Conservation (phyloP, 2,797 vertebrate species). For the Lophius americanus region DNA sequence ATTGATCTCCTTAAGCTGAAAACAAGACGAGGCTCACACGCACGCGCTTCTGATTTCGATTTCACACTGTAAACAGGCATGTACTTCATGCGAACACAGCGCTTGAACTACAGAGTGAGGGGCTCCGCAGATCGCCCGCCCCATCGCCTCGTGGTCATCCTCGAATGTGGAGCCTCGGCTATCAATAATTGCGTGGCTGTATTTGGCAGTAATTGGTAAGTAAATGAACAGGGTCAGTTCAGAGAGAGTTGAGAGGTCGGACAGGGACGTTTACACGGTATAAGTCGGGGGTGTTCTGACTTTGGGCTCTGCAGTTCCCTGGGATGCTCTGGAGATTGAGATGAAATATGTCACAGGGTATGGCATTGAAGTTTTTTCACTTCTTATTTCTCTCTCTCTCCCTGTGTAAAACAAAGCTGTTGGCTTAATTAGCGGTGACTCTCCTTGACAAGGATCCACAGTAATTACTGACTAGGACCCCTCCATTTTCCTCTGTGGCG, state of each 20-base stretch:
- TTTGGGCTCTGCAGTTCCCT: slow-evolving; percentile 38
- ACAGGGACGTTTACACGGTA: slow-evolving; percentile 51
- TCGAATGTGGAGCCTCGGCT: slow-evolving; percentile 28
- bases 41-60: slow-evolving; percentile 1
- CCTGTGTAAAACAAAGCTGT: slow-evolving; percentile 58
- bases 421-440: slow-evolving; percentile 79
- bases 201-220: slow-evolving; percentile 74
- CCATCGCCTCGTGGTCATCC: slow-evolving; percentile 36
- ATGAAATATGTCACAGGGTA: slow-evolving; percentile 43
- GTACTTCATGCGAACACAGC: slow-evolving; percentile 2
- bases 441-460: slow-evolving; percentile 67
- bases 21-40: slow-evolving; percentile 23
- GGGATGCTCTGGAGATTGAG: slow-evolving; percentile 52
- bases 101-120: slow-evolving; percentile 39
- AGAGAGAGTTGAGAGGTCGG: slow-evolving; percentile 64
- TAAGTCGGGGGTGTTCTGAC: slow-evolving; percentile 25
- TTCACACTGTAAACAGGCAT: slow-evolving; percentile 24
- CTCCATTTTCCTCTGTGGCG: slow-evolving; percentile 64
- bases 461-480: slow-evolving; percentile 74
- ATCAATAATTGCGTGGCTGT: slow-evolving; percentile 61
- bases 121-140: slow-evolving; percentile 15
- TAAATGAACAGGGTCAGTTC: slow-evolving; percentile 72
- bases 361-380: slow-evolving; percentile 5
- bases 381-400: slow-evolving; percentile 17
- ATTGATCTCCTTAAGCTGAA: slow-evolving; percentile 78